phyloP scores from a whole-genome alignment of 2,888 invertebrate species.

The Drosophila kambysellisi region DNA sequence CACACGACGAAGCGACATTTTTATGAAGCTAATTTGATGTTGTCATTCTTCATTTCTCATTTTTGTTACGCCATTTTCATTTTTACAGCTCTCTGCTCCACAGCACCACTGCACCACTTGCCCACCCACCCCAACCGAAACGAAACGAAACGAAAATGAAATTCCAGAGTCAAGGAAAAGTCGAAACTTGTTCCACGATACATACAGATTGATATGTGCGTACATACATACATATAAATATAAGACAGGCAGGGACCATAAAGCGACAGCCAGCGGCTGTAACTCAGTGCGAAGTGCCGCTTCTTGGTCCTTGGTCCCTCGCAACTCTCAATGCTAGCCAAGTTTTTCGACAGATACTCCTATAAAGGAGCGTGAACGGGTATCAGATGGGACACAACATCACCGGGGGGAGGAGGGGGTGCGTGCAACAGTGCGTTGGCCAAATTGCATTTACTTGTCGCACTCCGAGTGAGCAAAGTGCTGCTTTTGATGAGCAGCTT shows the following conservation, averaged over 20 bases:
- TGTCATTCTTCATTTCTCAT: slow-evolving; percentile 78
- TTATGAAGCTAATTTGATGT: slow-evolving; percentile 80
- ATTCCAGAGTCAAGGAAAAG: slow-evolving; percentile 31
- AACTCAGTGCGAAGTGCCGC: slow-evolving; percentile 61
- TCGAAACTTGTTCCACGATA: slow-evolving; percentile 25
- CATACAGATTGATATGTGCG: not conserved
- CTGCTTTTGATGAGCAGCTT: not conserved
- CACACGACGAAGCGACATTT: slow-evolving; percentile 59
- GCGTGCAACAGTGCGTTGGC: slow-evolving; percentile 21
- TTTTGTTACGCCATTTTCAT: slow-evolving; percentile 74
- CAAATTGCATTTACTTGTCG: slow-evolving; percentile 31
- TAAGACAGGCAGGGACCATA: slow-evolving; percentile 40
- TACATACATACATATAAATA: not conserved
- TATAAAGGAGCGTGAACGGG: not conserved
- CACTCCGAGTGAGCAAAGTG: slow-evolving; percentile 5
- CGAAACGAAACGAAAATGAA: slow-evolving; percentile 37
- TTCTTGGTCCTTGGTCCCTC: slow-evolving; percentile 21
- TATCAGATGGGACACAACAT: not conserved
- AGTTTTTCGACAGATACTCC: not conserved
- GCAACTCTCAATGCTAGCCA: slow-evolving; percentile 29
- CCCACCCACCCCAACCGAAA: not conserved
- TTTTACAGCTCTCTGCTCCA: slow-evolving; percentile 55
- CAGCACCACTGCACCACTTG: not conserved
- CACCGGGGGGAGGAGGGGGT: not conserved
- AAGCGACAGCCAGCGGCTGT: slow-evolving; percentile 69